Percentiles rank a stretch among this genome's conserved stretches.
phyloP scores from a whole-genome alignment of 92 coral and sea anemone genomes.

The Porites evermanni region DNA sequence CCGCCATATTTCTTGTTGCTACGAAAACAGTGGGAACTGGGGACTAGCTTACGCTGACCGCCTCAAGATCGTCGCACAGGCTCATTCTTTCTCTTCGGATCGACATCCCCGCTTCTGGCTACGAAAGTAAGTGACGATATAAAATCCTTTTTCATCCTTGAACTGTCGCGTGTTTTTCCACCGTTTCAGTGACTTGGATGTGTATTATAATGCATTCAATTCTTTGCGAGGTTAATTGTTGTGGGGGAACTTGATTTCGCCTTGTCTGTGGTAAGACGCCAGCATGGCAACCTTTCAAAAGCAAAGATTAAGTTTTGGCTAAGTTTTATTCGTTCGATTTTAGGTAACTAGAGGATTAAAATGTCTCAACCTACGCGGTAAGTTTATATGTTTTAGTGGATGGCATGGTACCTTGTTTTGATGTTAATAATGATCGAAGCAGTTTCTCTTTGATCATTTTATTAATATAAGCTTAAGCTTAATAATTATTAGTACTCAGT shows the following conservation, averaged over 20 bases:
- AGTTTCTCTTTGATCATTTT: no score
- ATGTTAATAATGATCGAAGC: neutral
- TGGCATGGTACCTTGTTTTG: neutral
- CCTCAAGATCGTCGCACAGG: constrained; percentile 21
- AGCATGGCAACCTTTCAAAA: constrained; percentile 53
- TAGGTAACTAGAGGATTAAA: constrained; percentile 62
- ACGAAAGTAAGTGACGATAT: constrained; percentile 34
- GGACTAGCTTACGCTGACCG: constrained; percentile 62
- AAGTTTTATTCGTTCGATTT: constrained; percentile 25
- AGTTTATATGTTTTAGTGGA: constrained; percentile 18
- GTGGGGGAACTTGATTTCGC: neutral
- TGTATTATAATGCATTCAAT: neutral
- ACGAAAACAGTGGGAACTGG: constrained; percentile 18
- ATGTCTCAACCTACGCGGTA: constrained; percentile 98
- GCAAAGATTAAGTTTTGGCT: neutral
- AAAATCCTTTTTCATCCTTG: constrained; percentile 71
- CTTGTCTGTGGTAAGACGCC: neutral
- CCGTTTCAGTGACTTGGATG: neutral
- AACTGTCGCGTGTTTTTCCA: neutral
- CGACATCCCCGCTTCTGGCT: constrained; percentile 46
- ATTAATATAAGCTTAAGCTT: no score
- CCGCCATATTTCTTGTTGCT: constrained; percentile 41
- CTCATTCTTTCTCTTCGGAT: constrained; percentile 61
- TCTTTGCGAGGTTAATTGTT: neutral
- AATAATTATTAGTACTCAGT: no score